Conservation (phyloP, 1,140 invertebrate genomes). For the Zaprionus kolodkinae region DNA sequence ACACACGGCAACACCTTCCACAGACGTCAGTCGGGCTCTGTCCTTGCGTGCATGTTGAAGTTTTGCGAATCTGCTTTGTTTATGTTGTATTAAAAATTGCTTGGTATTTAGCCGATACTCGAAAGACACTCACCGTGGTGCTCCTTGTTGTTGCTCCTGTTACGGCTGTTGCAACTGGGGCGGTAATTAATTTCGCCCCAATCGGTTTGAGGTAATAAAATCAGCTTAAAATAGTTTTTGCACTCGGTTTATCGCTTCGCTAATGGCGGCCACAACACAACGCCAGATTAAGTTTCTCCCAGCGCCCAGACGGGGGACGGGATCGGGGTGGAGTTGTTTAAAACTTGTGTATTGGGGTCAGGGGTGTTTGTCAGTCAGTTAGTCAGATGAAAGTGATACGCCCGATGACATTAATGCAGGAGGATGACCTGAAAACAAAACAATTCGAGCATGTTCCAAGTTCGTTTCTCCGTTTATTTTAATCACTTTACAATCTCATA, state of each 20-base stretch:
- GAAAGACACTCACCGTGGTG: slow-evolving; percentile 8
- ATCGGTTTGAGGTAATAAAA: slow-evolving; percentile 36
- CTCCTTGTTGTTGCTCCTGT: slow-evolving; percentile 5
- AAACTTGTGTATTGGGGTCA: slow-evolving; percentile 61
- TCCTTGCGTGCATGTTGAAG: slow-evolving; percentile 70
- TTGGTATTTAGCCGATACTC: slow-evolving; percentile 41
- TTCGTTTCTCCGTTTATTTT: neutral
- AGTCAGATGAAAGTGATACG: slow-evolving; percentile 45
- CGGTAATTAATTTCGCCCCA: slow-evolving; percentile 66
- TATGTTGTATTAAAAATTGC: slow-evolving; percentile 65
- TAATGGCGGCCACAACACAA: slow-evolving; percentile 20
- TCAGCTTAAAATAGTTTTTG: slow-evolving; percentile 45
- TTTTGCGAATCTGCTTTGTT: slow-evolving; percentile 59
- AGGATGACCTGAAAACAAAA: slow-evolving; percentile 8
- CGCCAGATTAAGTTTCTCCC: slow-evolving; percentile 35
- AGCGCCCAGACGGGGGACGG: neutral
- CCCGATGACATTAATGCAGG: slow-evolving; percentile 11
- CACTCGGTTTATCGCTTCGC: slow-evolving; percentile 42
- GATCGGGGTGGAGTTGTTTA: slow-evolving; percentile 31
- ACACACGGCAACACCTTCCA: slow-evolving; percentile 66
- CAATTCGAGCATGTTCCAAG: neutral
- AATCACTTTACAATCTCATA: neutral
- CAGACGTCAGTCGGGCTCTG: slow-evolving; percentile 42
- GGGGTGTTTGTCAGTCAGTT: slow-evolving; percentile 4
- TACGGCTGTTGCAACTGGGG: slow-evolving; percentile 34